Conservation (phyloP, 2,113 vertebrate genomes). For the Canis aureus region DNA sequence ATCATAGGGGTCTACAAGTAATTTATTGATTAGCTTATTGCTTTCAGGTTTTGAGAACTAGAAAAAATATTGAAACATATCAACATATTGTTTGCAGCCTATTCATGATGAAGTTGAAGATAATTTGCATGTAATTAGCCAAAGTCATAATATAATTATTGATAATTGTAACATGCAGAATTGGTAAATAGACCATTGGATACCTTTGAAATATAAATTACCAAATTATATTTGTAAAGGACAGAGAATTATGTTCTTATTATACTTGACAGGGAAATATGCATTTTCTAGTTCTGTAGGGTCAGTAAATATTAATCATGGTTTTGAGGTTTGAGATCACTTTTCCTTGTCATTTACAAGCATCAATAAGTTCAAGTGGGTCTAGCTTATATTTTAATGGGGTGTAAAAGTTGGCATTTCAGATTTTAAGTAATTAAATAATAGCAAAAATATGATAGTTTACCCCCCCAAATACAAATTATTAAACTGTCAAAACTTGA, state of each 20-base stretch:
- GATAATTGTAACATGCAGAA: constrained; percentile 40
- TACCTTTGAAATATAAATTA: constrained; percentile 64
- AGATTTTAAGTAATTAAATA: constrained; percentile 44
- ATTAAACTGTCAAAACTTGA: constrained; percentile 49
- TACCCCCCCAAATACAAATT: background rate
- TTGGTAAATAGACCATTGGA: constrained; percentile 38
- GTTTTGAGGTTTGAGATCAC: constrained; percentile 1
- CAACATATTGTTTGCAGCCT: background rate
- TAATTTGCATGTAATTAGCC: constrained; percentile 45
- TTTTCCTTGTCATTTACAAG: constrained; percentile 36
- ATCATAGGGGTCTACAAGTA: constrained; percentile 57
- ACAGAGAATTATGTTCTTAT: constrained; percentile 56
- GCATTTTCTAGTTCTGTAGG: constrained; percentile 61
- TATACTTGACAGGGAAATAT: constrained; percentile 32
- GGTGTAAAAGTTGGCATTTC: constrained; percentile 44
- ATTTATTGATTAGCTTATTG: constrained; percentile 42
- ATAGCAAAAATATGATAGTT: background rate
- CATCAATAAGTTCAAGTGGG: constrained; percentile 42
- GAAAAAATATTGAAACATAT: constrained; percentile 50
- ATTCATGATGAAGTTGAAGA: constrained; percentile 5
- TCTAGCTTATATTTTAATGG: constrained; percentile 64
- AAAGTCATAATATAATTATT: constrained; percentile 54
- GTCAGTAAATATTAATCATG: constrained; percentile 54
- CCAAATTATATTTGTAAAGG: constrained; percentile 62
- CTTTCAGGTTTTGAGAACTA: constrained; percentile 51